Evolutionary conservation across 2,113 vertebrate genomes (phyloP).

Genomic region (Brachionichthys hirsutus): DNA sequence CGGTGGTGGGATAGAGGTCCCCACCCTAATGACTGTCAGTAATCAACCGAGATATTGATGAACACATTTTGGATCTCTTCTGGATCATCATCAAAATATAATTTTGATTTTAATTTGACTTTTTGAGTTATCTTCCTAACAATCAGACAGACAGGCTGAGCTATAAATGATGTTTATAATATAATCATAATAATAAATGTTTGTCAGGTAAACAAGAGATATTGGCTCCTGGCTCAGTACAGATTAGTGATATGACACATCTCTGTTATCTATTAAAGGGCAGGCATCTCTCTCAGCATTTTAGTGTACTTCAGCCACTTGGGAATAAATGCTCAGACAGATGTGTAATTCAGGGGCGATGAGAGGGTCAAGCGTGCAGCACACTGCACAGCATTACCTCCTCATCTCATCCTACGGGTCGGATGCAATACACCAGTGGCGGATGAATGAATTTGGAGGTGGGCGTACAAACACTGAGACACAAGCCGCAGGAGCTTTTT

Average conservation of each 20-base stretch:
- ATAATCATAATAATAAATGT: too few relatives aligned
- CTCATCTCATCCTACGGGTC: conserved; percentile 47
- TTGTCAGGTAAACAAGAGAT: too few relatives aligned
- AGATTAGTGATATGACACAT: background rate
- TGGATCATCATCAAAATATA: too few relatives aligned
- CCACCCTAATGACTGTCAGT: too few relatives aligned
- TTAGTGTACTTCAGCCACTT: conserved; percentile 41
- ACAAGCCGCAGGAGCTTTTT: conserved; percentile 42
- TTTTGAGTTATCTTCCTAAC: too few relatives aligned
- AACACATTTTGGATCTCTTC: too few relatives aligned
- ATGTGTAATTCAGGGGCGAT: conserved; percentile 10
- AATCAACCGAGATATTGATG: too few relatives aligned
- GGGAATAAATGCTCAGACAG: conserved; percentile 34
- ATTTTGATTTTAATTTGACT: too few relatives aligned
- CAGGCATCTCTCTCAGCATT: conserved; percentile 30
- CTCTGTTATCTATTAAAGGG: conserved; percentile 29
- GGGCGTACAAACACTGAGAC: conserved; percentile 51
- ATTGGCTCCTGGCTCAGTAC: too few relatives aligned
- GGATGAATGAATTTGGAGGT: conserved; percentile 55
- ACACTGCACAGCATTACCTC: conserved; percentile 9
- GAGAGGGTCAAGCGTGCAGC: conserved; percentile 31
- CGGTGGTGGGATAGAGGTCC: too few relatives aligned
- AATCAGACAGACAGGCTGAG: too few relatives aligned
- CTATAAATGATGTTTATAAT: too few relatives aligned
- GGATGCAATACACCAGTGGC: conserved; percentile 37